phyloP scores from a whole-genome alignment of 2,888 invertebrate genomes.

The Polydrusus cervinus region DNA sequence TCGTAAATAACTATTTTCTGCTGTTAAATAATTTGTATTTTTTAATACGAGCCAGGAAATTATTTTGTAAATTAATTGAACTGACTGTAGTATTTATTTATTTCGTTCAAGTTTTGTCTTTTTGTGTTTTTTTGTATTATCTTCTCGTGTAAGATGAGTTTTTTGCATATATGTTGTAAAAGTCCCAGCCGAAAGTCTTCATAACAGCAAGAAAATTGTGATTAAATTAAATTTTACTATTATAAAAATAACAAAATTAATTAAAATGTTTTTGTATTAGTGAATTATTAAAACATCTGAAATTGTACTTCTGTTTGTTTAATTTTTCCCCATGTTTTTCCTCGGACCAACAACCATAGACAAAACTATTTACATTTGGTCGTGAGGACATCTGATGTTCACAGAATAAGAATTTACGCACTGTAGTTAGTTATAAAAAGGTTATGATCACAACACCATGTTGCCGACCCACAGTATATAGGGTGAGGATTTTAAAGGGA shows the following conservation, averaged over 20 bases:
- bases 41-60: slow-evolving; percentile 31
- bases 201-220: slow-evolving; percentile 71
- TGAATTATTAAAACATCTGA: slow-evolving; percentile 68
- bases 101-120: slow-evolving; percentile 46
- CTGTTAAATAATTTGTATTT: slow-evolving; percentile 9
- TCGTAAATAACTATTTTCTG: neutral
- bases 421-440: too few species aligned
- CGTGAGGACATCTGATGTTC: too few species aligned
- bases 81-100: slow-evolving; percentile 55
- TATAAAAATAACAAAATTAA: slow-evolving; percentile 70
- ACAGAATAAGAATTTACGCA: too few species aligned
- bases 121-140: slow-evolving; percentile 45
- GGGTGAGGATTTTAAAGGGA: too few species aligned
- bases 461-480: too few species aligned
- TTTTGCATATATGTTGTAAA: slow-evolving; percentile 67
- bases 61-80: slow-evolving; percentile 51
- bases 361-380: too few species aligned
- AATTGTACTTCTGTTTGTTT: slow-evolving; percentile 63
- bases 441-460: too few species aligned
- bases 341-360: too few species aligned
- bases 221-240: slow-evolving; percentile 71
- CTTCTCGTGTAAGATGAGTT: slow-evolving; percentile 57
- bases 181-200: slow-evolving; percentile 69
- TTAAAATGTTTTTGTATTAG: slow-evolving; percentile 71
- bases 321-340: slow-evolving; percentile 15